A percentile compares a stretch with the other conserved stretches of the same genome.
These are phyloP conservation scores for Heteractis magnifica DNA, from an alignment of 92 coral and sea anemone genomes.

Conservation along the genomic window DNA sequence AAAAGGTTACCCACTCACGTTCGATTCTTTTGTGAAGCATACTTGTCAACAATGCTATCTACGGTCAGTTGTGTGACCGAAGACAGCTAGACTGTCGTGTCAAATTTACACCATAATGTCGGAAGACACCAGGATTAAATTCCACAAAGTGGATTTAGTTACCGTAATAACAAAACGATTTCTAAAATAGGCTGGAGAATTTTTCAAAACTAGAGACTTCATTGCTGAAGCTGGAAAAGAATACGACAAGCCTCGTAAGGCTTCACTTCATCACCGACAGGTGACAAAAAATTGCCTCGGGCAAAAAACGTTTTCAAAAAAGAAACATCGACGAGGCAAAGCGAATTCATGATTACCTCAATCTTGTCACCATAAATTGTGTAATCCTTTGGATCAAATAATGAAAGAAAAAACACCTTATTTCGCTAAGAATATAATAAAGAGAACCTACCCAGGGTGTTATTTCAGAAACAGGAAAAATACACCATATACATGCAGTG, in stretches of 20 bases:
- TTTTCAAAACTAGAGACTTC: not conserved
- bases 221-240: not conserved
- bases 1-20: not conserved
- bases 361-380: not conserved
- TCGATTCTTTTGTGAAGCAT: not conserved
- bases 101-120: not conserved
- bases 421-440: not conserved
- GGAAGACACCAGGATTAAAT: not conserved
- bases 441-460: not conserved
- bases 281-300: not conserved
- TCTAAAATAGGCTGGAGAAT: not conserved
- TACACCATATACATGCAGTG: not conserved
- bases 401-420: not conserved
- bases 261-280: not conserved
- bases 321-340: not conserved
- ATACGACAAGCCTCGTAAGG: not conserved
- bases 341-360: not conserved
- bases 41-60: not conserved
- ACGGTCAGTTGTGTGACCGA: not conserved
- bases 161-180: conserved; percentile 15
- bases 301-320: not conserved
- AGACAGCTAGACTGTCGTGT: not conserved
- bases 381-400: not conserved
- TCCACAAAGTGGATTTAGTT: conserved; percentile 6
- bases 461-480: not conserved